Base-by-base conservation (phyloP, 1,140 invertebrate species). In the Apocrypta bakeri region DNA sequence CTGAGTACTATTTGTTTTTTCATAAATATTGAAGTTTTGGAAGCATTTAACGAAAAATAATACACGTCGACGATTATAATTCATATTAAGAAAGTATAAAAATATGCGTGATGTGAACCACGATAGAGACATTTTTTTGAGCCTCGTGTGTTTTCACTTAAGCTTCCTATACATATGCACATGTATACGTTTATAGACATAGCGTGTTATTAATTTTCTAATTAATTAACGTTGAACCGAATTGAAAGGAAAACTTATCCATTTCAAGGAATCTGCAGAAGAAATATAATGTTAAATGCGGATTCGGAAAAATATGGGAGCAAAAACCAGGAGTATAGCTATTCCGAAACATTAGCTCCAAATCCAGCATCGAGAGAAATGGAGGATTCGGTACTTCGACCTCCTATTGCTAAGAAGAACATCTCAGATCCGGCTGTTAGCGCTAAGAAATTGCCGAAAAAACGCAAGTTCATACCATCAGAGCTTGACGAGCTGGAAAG, bases 401-500 rank as follows among this genome's bases (percentile, higher is more conserved):
- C 48, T 56, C 48, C 48, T 75, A 87, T 87, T 63, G 87, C 90
- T 33, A 89, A 89, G 83, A 88, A 90, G 85, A 89, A 90, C 86
- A 87, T 81, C 14, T 91, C 90, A 31, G 90, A 92, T 87, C 89
- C 91, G 25, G 90, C 87, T 31, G 89, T 91, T 85, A 91, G 88
- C 84, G 90, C 89, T 83, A 91, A 91, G 81, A 96, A 96, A 90
- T 93, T 97, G 91, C 97, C 97, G 82, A 98, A 97, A 91, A 98
- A 98, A 91, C 93, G 97, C 83, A 97, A 97, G 92, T 97, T 96
- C 88, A 95, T 97, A 93, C 96, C 95, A 82, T 95, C 96, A 29
- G 96, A 97, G 90, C 91, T 97, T 78, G 96, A 97, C 90, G 95
- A 96, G 84, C 89, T 90, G 82, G 88, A 92, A 75, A 90, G 89